These are phyloP conservation scores for Tragopan temminckii DNA, from an alignment of 2,797 vertebrate genomes.

Conservation along the genomic window DNA sequence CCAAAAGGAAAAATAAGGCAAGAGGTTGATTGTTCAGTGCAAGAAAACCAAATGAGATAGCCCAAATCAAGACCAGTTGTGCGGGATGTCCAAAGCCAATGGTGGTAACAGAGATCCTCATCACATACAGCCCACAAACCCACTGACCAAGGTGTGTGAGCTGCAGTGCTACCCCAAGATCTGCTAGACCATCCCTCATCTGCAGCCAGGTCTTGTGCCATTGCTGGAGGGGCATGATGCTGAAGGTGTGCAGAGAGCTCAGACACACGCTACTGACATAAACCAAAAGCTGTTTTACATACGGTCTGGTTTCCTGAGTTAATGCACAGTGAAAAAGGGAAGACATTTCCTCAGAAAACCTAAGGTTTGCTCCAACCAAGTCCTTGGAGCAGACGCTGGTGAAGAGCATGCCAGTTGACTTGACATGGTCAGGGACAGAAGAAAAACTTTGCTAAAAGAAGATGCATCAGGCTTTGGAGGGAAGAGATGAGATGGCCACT, in stretches of 20 bases:
- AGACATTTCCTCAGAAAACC: background rate
- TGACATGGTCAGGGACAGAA: background rate
- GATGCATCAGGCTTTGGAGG: background rate
- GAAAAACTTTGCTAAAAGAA: background rate
- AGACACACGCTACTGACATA: fast-evolving
- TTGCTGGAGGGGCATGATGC: no score
- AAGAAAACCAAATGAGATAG: background rate
- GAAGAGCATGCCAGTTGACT: background rate
- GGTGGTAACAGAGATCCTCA: background rate
- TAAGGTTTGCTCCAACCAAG: background rate
- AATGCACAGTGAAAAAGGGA: background rate
- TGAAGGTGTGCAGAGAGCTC: background rate
- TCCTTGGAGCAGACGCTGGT: background rate
- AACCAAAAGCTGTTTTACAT: background rate
- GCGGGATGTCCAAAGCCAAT: background rate
- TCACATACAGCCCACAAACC: background rate
- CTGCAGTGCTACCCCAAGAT: background rate
- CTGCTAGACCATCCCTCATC: background rate
- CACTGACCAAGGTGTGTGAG: background rate
- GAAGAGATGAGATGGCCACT: background rate
- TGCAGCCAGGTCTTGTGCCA: background rate
- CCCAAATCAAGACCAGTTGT: background rate
- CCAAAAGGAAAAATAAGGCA: background rate
- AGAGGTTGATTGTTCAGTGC: background rate
- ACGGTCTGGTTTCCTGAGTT: fast-evolving